Evolutionary conservation across 2,797 vertebrate species (phyloP).

Genomic region (Sebastiscus albofasciatus): DNA sequence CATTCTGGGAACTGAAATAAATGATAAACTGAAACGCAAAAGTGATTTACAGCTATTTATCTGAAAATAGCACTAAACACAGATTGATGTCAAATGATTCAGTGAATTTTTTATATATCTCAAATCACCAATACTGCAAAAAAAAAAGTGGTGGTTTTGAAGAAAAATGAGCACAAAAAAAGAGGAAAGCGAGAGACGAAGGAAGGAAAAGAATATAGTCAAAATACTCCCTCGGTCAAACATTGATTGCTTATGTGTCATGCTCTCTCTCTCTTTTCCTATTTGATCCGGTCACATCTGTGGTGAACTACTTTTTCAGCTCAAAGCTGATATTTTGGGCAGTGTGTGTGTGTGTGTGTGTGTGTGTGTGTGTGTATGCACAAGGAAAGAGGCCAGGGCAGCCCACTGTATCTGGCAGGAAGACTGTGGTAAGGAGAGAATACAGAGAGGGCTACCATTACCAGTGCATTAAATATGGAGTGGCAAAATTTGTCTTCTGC

Average conservation of each 20-base stretch:
- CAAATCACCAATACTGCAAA: not conserved
- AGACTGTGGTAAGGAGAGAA: conserved; percentile 62
- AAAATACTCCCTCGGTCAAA: conserved; percentile 77
- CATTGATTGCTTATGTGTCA: conserved; percentile 78
- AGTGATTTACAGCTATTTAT: not conserved
- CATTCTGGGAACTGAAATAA: not conserved
- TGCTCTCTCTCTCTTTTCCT: conserved; percentile 61
- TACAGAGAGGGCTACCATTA: conserved; percentile 65
- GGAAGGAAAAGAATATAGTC: conserved; percentile 22
- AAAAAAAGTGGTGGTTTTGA: not conserved
- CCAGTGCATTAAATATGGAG: conserved; percentile 78
- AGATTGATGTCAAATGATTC: not conserved
- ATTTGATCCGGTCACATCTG: conserved; percentile 77
- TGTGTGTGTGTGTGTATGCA: not conserved
- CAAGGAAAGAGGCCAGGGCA: conserved; percentile 18
- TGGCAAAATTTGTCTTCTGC: conserved; percentile 50
- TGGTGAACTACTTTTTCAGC: conserved; percentile 66
- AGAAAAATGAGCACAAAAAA: not conserved
- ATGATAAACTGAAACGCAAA: conserved; percentile 4
- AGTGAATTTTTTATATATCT: not conserved
- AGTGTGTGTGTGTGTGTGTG: not conserved
- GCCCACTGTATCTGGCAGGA: conserved; percentile 68
- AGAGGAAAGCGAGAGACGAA: not conserved
- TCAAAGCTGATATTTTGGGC: conserved; percentile 54
- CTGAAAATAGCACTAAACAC: too few species aligned